Conservation (phyloP, 2,888 invertebrate species). For the Ctenicera cuprea region DNA sequence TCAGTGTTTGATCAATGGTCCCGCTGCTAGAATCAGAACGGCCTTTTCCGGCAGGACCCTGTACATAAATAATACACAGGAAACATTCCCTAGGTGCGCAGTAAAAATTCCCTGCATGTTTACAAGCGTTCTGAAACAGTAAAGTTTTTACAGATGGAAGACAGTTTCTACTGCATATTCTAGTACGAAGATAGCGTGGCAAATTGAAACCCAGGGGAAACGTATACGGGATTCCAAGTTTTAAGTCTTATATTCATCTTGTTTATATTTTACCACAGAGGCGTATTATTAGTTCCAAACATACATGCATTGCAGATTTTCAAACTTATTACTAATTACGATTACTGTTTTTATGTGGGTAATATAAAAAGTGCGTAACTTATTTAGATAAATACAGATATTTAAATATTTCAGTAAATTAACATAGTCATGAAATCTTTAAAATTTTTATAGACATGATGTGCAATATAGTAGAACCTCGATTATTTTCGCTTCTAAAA, state of each 20-base stretch:
- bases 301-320: conserved; percentile 44
- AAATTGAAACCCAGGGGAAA: conserved; percentile 50
- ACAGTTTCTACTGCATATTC: conserved; percentile 48
- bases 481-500: neutral
- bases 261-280: conserved; percentile 51
- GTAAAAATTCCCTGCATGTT: conserved; percentile 49
- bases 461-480: no score
- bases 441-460: no score
- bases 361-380: neutral
- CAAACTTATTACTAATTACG: conserved; percentile 39
- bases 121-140: conserved; percentile 49
- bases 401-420: neutral
- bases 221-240: conserved; percentile 47
- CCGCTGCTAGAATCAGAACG: conserved; percentile 41
- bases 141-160: conserved; percentile 50
- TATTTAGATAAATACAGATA: neutral
- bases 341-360: conserved; percentile 42
- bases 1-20: conserved; percentile 30
- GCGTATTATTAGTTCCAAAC: conserved; percentile 50
- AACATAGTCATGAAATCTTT: neutral
- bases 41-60: conserved; percentile 37
- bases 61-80: conserved; percentile 51
- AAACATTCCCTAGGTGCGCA: conserved; percentile 52
- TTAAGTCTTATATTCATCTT: conserved; percentile 49
- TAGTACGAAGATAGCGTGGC: conserved; percentile 47